phyloP scores from a whole-genome alignment of 1,140 invertebrate species.

The Nautilus pompilius region DNA sequence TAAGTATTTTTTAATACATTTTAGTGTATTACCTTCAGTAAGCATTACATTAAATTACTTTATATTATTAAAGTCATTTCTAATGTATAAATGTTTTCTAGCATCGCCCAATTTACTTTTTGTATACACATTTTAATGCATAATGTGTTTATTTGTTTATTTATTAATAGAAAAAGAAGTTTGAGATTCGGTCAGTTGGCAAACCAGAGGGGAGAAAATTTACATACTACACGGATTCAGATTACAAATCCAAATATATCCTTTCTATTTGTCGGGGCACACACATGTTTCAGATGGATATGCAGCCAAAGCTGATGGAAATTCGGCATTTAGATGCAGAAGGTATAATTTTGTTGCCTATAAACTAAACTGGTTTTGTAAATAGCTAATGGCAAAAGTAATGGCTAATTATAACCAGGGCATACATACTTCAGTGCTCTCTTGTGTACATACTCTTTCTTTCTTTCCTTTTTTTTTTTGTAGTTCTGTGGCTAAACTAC shows the following conservation, averaged over 20 bases:
- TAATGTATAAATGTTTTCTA: background rate
- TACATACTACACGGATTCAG: slow-evolving; percentile 82
- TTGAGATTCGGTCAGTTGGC: slow-evolving; percentile 86
- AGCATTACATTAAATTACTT: background rate
- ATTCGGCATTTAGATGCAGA: slow-evolving; percentile 74
- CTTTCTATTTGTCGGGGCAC: slow-evolving; percentile 84
- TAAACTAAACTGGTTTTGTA: background rate
- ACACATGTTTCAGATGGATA: slow-evolving; percentile 92
- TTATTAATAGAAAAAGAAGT: slow-evolving; percentile 78
- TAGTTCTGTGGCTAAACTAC: too few species aligned
- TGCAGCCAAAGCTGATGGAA: slow-evolving; percentile 78
- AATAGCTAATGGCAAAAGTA: too few species aligned
- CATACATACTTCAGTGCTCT: too few species aligned
- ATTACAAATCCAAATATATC: slow-evolving; percentile 88
- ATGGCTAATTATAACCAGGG: too few species aligned
- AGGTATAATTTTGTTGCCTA: slow-evolving; percentile 55
- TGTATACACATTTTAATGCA: background rate
- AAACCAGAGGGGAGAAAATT: slow-evolving; percentile 67
- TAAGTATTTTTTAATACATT: slow-evolving; percentile 52
- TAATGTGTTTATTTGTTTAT: slow-evolving; percentile 13
- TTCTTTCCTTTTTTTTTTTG: too few species aligned
- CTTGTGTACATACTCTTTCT: too few species aligned
- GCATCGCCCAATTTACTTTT: background rate
- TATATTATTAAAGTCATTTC: background rate
- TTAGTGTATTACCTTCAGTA: background rate